Percentiles rank a stretch among this genome's conserved stretches.
Evolutionary conservation across 2,797 vertebrate genomes (phyloP).

Genomic region (Myioborus melanocephalus): DNA sequence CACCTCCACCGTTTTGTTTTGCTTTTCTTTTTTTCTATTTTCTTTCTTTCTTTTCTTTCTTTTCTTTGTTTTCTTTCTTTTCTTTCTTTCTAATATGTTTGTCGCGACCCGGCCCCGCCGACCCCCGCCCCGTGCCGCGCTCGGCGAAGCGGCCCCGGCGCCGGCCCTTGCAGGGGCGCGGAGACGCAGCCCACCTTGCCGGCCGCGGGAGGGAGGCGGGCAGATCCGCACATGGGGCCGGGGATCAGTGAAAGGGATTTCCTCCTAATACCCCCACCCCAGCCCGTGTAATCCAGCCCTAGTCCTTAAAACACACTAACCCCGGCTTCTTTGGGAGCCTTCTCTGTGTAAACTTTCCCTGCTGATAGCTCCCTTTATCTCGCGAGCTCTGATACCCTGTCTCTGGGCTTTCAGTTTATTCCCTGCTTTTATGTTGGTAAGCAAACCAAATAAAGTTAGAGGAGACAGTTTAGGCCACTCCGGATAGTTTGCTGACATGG

Average conservation of each 20-base stretch:
- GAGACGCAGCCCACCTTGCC: neutral
- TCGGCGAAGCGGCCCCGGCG: neutral
- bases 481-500: neutral
- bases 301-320: constrained; percentile 33
- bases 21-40: rapidly evolving
- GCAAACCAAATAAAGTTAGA: constrained; percentile 10
- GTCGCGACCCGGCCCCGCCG: neutral
- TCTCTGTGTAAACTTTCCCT: constrained; percentile 34
- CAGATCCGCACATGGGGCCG: neutral
- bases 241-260: constrained; percentile 46
- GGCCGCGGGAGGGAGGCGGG: neutral
- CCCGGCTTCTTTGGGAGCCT: neutral
- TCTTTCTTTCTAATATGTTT: rapidly evolving
- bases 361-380: neutral
- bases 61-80: no score
- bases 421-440: neutral
- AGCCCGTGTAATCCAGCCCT: constrained; percentile 19
- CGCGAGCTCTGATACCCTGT: neutral
- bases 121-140: neutral
- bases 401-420: neutral
- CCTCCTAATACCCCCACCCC: neutral
- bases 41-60: no score
- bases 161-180: neutral
- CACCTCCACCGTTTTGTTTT: neutral
- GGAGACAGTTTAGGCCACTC: neutral